phyloP scores from a whole-genome alignment of 2,888 invertebrate species.

The Drosophila mayaguana region DNA sequence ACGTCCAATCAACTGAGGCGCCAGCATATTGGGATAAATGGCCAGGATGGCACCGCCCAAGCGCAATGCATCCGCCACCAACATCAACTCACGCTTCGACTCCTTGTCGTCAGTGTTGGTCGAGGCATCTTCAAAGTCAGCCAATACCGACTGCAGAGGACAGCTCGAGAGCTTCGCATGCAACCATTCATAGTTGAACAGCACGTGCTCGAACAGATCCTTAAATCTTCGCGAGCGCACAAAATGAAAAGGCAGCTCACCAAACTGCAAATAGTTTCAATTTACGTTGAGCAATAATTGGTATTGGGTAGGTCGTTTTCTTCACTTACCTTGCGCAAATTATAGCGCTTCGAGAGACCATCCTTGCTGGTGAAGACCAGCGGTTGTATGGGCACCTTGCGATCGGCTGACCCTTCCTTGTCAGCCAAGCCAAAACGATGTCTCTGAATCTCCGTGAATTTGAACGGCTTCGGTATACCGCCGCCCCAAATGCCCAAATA shows the following conservation, averaged over 20 bases:
- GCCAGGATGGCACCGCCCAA: constrained; percentile 97
- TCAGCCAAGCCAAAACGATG: constrained; percentile 90
- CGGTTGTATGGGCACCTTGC: constrained; percentile 98
- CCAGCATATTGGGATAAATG: constrained; percentile 97
- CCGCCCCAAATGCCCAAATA: constrained; percentile 99
- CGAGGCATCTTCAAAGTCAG: constrained; percentile 98
- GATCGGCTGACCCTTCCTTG: constrained; percentile 94
- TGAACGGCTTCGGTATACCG: constrained; percentile 97
- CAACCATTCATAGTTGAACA: constrained; percentile 99
- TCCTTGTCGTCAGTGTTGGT: constrained; percentile 93
- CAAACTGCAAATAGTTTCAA: constrained; percentile 87
- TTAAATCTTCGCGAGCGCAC: constrained; percentile 95
- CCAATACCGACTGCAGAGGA: constrained; percentile 96
- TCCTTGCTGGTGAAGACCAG: constrained; percentile 96
- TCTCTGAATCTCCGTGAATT: constrained; percentile 98
- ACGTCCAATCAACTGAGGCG: constrained; percentile 96
- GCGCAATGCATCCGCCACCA: constrained; percentile 96
- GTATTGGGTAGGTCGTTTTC: no score
- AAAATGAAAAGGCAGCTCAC: constrained; percentile 97
- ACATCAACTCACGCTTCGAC: constrained; percentile 90
- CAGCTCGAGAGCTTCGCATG: constrained; percentile 98
- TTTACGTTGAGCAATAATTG: not conserved
- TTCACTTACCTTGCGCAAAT: constrained; percentile 92
- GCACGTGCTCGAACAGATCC: constrained; percentile 95
- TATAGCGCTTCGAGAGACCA: constrained; percentile 95